Evolutionary conservation across 2,113 vertebrate genomes (phyloP).

Genomic region (Phyllostomus hastatus): DNA sequence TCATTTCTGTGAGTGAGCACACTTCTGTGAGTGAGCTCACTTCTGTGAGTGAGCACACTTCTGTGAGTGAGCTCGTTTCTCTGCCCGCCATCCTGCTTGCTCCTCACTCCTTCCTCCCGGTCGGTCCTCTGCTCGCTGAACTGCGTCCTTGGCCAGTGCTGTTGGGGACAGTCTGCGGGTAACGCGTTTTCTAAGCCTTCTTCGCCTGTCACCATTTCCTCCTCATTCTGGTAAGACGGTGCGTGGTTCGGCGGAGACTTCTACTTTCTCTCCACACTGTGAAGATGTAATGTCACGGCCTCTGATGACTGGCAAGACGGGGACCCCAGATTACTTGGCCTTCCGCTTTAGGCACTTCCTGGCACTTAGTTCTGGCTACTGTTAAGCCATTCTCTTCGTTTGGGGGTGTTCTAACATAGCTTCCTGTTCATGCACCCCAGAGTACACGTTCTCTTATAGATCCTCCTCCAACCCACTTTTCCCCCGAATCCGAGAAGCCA

Average conservation of each 20-base stretch:
- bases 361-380: neutral
- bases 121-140: neutral
- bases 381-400: neutral
- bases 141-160: neutral
- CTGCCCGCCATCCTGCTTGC: neutral
- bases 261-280: neutral
- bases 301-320: neutral
- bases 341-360: neutral
- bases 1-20: neutral
- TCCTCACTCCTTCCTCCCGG: neutral
- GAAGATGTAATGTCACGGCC: neutral
- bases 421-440: neutral
- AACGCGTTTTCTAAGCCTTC: neutral
- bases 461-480: neutral
- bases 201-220: neutral
- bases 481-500: neutral
- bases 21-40: neutral
- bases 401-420: neutral
- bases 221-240: neutral
- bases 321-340: neutral
- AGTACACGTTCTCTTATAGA: neutral
- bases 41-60: neutral
- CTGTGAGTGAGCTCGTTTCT: too few relatives aligned
- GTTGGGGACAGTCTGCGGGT: neutral
- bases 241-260: neutral